These are phyloP conservation scores for Falco punctatus DNA, from an alignment of 2,113 vertebrate species.

Conservation along the genomic window DNA sequence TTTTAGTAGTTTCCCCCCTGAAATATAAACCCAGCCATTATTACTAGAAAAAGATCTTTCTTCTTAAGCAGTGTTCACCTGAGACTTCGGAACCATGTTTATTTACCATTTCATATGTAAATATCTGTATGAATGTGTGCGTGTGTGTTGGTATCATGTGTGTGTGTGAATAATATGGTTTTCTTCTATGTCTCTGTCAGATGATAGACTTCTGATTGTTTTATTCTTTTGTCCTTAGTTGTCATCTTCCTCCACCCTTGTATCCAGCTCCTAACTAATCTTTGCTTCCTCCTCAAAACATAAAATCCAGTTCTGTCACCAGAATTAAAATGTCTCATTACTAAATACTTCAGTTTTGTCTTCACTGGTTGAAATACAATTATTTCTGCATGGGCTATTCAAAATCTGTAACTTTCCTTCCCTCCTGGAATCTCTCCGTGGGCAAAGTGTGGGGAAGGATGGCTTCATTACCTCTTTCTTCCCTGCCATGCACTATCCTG, in stretches of 20 bases:
- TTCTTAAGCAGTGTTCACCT: neutral
- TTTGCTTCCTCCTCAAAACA: neutral
- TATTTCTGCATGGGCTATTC: neutral
- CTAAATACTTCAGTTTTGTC: neutral
- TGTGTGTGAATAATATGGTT: neutral
- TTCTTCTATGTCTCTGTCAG: neutral
- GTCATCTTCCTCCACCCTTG: neutral
- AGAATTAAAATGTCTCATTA: neutral
- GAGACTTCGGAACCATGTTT: neutral
- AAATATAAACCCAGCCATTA: neutral
- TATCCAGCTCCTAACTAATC: neutral
- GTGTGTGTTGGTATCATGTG: neutral
- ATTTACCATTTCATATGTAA: neutral
- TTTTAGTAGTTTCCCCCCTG: neutral
- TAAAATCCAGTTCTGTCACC: neutral
- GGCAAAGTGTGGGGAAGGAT: neutral
- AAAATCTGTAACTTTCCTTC: neutral
- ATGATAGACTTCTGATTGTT: neutral
- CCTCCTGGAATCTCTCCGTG: neutral
- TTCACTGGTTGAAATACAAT: neutral
- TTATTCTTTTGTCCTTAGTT: neutral
- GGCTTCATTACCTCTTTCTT: neutral
- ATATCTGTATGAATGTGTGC: neutral
- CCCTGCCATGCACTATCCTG: neutral
- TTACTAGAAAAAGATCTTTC: neutral